Evolutionary conservation across 1,140 invertebrate genomes (phyloP).

Genomic region (Heliconius congener): DNA sequence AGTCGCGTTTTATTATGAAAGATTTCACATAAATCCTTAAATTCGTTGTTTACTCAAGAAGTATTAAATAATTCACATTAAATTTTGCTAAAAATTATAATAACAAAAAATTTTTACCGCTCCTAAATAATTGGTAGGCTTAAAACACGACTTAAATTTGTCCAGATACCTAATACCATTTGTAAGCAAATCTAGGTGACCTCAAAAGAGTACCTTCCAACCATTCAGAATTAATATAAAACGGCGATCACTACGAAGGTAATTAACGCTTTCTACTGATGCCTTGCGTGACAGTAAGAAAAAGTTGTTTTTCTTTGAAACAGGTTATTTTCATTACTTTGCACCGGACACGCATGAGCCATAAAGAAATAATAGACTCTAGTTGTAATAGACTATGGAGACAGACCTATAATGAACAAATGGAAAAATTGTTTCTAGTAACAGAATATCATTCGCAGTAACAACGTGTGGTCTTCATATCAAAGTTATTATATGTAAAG

Average conservation of each 20-base stretch:
- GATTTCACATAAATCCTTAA: background rate
- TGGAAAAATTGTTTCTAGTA: slow-evolving; percentile 8
- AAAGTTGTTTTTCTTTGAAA: slow-evolving; percentile 14
- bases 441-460: slow-evolving; percentile 6
- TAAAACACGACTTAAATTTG: background rate
- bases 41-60: too few relatives aligned
- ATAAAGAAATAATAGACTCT: slow-evolving; percentile 7
- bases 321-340: slow-evolving; percentile 14
- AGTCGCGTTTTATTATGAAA: slow-evolving; percentile 35
- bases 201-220: background rate
- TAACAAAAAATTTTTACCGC: too few relatives aligned
- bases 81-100: too few relatives aligned
- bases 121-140: too few relatives aligned
- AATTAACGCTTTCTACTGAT: slow-evolving; percentile 19
- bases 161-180: background rate
- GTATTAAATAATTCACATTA: too few relatives aligned
- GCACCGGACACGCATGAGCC: slow-evolving; percentile 4
- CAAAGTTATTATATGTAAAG: background rate
- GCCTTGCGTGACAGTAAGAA: slow-evolving; percentile 8
- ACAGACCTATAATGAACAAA: slow-evolving; percentile 3
- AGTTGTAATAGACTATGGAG: slow-evolving; percentile 1
- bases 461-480: background rate
- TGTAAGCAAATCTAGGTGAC: background rate
- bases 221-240: slow-evolving; percentile 17
- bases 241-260: slow-evolving; percentile 20